phyloP scores from a whole-genome alignment of 2,113 vertebrate species.

The Gymnorhina tibicen region DNA sequence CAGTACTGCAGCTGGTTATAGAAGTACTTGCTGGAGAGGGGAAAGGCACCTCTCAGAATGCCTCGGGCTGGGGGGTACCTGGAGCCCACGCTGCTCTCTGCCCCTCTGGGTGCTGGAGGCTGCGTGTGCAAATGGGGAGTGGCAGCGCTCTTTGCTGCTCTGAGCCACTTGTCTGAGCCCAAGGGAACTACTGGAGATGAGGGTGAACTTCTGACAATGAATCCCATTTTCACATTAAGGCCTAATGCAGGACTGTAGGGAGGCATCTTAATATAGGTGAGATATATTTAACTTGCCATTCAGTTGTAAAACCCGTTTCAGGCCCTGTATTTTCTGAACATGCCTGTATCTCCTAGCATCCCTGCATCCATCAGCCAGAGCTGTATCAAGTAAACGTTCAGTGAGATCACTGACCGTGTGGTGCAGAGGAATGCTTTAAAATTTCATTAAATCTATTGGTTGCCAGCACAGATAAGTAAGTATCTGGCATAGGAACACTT shows the following conservation, averaged over 20 bases:
- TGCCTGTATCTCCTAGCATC: not conserved
- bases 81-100: not conserved
- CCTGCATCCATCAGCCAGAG: not conserved
- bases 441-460: not conserved
- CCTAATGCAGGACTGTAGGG: not conserved
- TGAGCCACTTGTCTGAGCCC: not conserved
- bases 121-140: not conserved
- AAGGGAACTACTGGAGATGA: not conserved
- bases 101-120: not conserved
- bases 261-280: not conserved
- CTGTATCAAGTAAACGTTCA: not conserved
- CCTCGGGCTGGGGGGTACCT: rapidly evolving
- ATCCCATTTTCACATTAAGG: not conserved
- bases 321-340: not conserved
- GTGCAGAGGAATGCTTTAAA: not conserved
- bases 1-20: not conserved
- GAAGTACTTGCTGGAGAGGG: not conserved
- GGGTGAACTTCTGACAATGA: not conserved
- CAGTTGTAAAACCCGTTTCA: not conserved
- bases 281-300: not conserved
- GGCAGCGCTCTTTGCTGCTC: not conserved
- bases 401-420: not conserved
- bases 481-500: not conserved
- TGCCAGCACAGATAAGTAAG: not conserved
- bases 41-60: not conserved